Percentiles rank a stretch among this genome's conserved stretches.
phyloP scores from a whole-genome alignment of 2,888 invertebrate species.

The Raillietiella orientalis region DNA sequence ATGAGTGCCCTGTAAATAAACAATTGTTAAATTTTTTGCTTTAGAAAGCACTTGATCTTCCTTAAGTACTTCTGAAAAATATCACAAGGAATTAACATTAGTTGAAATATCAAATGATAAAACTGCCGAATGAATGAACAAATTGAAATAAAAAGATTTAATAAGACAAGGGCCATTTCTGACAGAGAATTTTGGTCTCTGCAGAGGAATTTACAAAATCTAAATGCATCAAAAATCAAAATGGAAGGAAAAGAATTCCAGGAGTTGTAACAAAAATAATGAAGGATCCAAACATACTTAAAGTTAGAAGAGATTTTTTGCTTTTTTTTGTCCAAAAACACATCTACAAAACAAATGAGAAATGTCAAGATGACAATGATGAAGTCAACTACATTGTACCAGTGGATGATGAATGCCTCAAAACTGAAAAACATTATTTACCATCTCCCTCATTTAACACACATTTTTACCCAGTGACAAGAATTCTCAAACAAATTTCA shows the following conservation, averaged over 20 bases:
- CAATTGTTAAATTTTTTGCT: too few relatives aligned
- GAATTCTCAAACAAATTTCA: conserved; percentile 13
- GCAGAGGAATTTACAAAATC: too few relatives aligned
- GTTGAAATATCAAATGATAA: conserved; percentile 1
- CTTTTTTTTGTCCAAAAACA: conserved; percentile 10
- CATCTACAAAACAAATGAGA: conserved; percentile 13
- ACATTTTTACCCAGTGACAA: conserved; percentile 12
- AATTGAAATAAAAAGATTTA: too few relatives aligned
- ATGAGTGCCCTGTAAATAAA: conserved; percentile 11
- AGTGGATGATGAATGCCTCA: conserved; percentile 12
- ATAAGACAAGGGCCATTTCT: too few relatives aligned
- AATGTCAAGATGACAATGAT: conserved; percentile 14
- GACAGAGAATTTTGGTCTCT: too few relatives aligned
- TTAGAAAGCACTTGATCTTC: too few relatives aligned
- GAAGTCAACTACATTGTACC: conserved; percentile 15
- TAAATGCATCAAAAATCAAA: too few relatives aligned
- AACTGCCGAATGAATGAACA: too few relatives aligned
- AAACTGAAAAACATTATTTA: conserved; percentile 8
- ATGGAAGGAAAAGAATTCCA: too few relatives aligned
- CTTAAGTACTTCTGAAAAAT: too few relatives aligned
- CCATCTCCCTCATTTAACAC: background rate
- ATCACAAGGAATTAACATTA: conserved; percentile 2
- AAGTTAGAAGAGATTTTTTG: background rate
- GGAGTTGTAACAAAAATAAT: too few relatives aligned
- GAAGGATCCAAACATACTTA: too few relatives aligned